These are phyloP conservation scores for Ectemnius continuus DNA, from an alignment of 2,888 invertebrate genomes.

Conservation along the genomic window DNA sequence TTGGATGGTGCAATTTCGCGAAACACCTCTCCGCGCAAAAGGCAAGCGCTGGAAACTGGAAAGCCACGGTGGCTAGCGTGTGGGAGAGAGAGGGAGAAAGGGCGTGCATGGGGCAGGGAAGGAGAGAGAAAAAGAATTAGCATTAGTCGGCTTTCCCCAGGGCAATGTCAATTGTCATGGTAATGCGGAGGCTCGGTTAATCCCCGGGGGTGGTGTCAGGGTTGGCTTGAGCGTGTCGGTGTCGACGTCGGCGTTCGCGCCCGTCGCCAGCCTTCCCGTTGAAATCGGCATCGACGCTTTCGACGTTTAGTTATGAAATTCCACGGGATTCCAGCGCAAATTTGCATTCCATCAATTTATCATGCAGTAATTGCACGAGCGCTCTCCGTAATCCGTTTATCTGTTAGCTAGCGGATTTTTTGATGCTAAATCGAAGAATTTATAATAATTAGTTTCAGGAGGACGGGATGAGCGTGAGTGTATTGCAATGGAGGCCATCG, in stretches of 20 bases:
- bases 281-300: neutral
- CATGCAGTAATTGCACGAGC: slow-evolving; percentile 36
- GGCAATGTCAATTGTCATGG: slow-evolving; percentile 45
- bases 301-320: slow-evolving; percentile 55
- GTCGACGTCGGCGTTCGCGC: too few relatives aligned
- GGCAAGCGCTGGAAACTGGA: neutral
- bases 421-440: neutral
- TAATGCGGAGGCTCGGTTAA: slow-evolving; percentile 40
- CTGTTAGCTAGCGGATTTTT: too few relatives aligned
- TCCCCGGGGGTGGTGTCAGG: slow-evolving; percentile 5
- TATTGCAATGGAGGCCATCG: slow-evolving; percentile 88
- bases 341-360: slow-evolving; percentile 63
- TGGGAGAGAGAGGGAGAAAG: neutral
- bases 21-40: too few relatives aligned
- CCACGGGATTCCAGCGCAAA: slow-evolving; percentile 45
- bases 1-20: too few relatives aligned
- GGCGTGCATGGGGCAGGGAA: neutral
- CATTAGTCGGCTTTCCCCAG: slow-evolving; percentile 7
- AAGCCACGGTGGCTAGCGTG: neutral
- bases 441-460: slow-evolving; percentile 62
- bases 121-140: slow-evolving; percentile 21
- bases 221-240: too few relatives aligned
- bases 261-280: too few relatives aligned
- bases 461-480: slow-evolving; percentile 64
- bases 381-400: neutral